These are phyloP conservation scores for Cephus spinipes DNA, from an alignment of 2,888 invertebrate genomes.

Conservation along the genomic window DNA sequence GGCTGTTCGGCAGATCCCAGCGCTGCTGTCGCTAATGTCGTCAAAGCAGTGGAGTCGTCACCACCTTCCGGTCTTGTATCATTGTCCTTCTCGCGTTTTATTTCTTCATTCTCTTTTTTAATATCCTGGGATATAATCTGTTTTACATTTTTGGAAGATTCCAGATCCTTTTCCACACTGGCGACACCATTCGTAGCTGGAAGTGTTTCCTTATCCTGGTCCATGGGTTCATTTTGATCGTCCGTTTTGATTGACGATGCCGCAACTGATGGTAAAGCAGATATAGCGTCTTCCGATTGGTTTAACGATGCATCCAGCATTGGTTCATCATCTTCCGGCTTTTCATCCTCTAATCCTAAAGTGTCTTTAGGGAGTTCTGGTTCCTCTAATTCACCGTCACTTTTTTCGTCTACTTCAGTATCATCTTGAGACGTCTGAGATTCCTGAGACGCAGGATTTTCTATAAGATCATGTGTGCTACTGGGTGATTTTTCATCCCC, in stretches of 20 bases:
- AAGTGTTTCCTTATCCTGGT: constrained; percentile 33
- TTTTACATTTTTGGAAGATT: constrained; percentile 32
- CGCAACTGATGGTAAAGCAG: constrained; percentile 46
- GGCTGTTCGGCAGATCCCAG: constrained; percentile 66
- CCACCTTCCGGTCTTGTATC: constrained; percentile 68
- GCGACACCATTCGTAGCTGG: constrained; percentile 44
- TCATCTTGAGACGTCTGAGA: constrained; percentile 44
- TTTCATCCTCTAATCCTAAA: constrained; percentile 16
- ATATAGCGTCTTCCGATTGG: constrained; percentile 12
- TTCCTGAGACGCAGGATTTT: constrained; percentile 41
- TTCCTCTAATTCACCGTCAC: constrained; percentile 22
- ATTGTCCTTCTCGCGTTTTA: constrained; percentile 52
- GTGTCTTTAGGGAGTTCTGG: constrained; percentile 27
- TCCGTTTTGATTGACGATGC: constrained; percentile 53
- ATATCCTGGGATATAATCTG: constrained; percentile 37
- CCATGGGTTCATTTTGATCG: constrained; percentile 33
- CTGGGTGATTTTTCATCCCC: too few species aligned
- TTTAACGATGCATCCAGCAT: constrained; percentile 33
- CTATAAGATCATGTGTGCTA: too few species aligned
- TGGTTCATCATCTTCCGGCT: constrained; percentile 42
- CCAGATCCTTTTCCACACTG: constrained; percentile 42
- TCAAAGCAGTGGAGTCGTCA: constrained; percentile 75
- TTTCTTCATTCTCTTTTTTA: constrained; percentile 38
- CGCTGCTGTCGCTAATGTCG: constrained; percentile 81
- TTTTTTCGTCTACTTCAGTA: constrained; percentile 24